Conservation (phyloP, 2,888 invertebrate genomes). For the Punctoribates punctum region DNA sequence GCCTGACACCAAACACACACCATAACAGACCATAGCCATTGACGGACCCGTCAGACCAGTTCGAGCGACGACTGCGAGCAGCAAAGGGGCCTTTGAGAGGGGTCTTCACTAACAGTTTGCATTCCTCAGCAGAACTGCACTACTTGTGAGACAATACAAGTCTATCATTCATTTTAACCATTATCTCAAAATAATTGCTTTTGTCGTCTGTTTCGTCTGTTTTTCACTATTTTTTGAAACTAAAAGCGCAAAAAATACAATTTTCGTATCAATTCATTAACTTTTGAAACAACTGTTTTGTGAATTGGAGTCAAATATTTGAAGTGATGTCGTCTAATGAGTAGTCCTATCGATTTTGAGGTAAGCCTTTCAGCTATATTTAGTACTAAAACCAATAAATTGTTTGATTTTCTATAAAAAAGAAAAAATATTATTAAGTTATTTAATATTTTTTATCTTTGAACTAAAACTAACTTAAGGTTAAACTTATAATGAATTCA, state of each 20-base stretch:
- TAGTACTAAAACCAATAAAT: background rate
- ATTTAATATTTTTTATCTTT: too few relatives aligned
- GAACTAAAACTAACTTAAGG: too few relatives aligned
- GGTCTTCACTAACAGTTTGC: slow-evolving; percentile 7
- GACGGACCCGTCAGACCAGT: slow-evolving; percentile 12
- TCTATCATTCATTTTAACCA: background rate
- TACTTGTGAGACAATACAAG: slow-evolving; percentile 13
- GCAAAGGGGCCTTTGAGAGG: background rate
- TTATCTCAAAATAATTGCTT: slow-evolving; percentile 8
- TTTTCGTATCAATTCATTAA: background rate
- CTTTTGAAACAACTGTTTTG: background rate
- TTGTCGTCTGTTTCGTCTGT: background rate
- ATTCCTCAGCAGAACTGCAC: background rate
- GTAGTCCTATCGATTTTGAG: background rate
- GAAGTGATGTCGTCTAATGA: background rate
- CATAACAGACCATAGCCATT: background rate
- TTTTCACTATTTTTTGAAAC: slow-evolving; percentile 11
- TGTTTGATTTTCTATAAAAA: background rate
- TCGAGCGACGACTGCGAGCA: background rate
- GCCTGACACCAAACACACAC: slow-evolving; percentile 21
- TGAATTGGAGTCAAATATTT: background rate
- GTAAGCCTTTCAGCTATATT: slow-evolving; percentile 4
- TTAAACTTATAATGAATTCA: too few relatives aligned
- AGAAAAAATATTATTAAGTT: too few relatives aligned
- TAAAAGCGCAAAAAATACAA: background rate